These are phyloP conservation scores for Drosophila miranda DNA, from an alignment of 1,140 invertebrate genomes.

Conservation along the genomic window DNA sequence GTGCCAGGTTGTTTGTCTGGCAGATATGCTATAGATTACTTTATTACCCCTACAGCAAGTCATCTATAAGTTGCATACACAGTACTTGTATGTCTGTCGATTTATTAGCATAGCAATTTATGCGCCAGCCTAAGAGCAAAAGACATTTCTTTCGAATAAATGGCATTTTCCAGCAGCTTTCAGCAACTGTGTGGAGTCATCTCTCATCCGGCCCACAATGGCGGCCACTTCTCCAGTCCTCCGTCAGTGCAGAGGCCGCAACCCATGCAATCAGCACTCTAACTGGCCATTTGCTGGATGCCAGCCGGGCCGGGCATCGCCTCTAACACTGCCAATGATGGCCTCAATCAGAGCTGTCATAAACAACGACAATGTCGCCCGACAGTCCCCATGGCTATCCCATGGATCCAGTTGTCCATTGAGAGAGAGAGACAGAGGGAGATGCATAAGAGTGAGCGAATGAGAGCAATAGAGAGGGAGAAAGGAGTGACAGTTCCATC, in stretches of 20 bases:
- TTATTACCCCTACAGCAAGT: slow-evolving; percentile 36
- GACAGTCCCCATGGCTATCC: neutral
- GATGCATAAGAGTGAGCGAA: neutral
- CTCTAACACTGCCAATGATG: slow-evolving; percentile 66
- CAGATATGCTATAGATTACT: slow-evolving; percentile 50
- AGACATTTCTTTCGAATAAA: neutral
- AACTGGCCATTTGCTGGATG: slow-evolving; percentile 43
- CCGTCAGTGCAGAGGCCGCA: slow-evolving; percentile 16
- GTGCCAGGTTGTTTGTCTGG: slow-evolving; percentile 51
- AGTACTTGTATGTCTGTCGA: slow-evolving; percentile 1
- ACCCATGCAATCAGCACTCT: slow-evolving; percentile 25
- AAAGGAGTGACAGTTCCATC: slow-evolving; percentile 23
- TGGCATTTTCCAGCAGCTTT: neutral
- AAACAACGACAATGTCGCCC: slow-evolving; percentile 53
- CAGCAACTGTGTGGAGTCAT: slow-evolving; percentile 14
- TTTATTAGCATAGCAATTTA: slow-evolving; percentile 43
- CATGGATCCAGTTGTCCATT: slow-evolving; percentile 1
- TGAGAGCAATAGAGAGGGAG: neutral
- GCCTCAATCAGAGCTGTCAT: slow-evolving; percentile 76
- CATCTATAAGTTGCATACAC: slow-evolving; percentile 32
- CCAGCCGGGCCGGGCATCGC: neutral
- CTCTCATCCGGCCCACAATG: slow-evolving; percentile 12
- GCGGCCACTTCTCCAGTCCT: slow-evolving; percentile 16
- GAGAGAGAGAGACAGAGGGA: slow-evolving; percentile 6
- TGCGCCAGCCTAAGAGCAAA: neutral